Base-by-base conservation (phyloP, 1,140 invertebrate genomes). In the Diploscapter pachys region DNA sequence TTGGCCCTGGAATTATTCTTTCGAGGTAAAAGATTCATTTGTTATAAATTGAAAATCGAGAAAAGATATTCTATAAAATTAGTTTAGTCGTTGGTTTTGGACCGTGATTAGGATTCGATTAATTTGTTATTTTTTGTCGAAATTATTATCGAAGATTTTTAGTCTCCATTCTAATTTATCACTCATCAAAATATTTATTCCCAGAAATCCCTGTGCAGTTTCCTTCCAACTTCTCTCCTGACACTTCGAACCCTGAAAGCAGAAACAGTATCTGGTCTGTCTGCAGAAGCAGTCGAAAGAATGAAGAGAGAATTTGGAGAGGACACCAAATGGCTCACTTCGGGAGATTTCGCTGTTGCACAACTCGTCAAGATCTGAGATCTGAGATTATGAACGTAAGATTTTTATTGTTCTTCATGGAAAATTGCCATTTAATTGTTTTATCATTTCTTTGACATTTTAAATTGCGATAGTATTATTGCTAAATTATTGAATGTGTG, bases 191-290 rank as follows among this genome's bases (percentile, higher is more conserved):
- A 31, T 31, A 31, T 31, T 1, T 31, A 31, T 31, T 31, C 31
- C 31, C 57, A 84, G 79, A 80, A 86, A 11, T 90, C 91, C 62
- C 81, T 98, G 4, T 88, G 90, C 83, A 92, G 91, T 83, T 98
- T 98, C 85, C 87, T 88, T 62, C 94, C 95, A 8, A 90, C 92
- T 3, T 91, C 92, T 73, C 80, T 98, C 2, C 88, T 93, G 71
- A 88, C 91, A 5, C 83, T 98, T n/a, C 89, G 96, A 72, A 96
- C 95, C 0, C 85, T 96, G 2, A 99, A 99, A 88, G 91, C 93
- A 0, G 94, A 99, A 86, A 88, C 94, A 31, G 90, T 95, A 62
- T 92, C 91, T 75, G 95, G 94, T 72, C 49, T 81, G 3, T 71
- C 57, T 71, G 64, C 63, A n/a, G 62, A 77, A 63, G 59, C 72